Percentiles rank a stretch among this genome's conserved stretches.
Conservation (phyloP, 2,888 invertebrate genomes). For the Agriopis aurantiaria region DNA sequence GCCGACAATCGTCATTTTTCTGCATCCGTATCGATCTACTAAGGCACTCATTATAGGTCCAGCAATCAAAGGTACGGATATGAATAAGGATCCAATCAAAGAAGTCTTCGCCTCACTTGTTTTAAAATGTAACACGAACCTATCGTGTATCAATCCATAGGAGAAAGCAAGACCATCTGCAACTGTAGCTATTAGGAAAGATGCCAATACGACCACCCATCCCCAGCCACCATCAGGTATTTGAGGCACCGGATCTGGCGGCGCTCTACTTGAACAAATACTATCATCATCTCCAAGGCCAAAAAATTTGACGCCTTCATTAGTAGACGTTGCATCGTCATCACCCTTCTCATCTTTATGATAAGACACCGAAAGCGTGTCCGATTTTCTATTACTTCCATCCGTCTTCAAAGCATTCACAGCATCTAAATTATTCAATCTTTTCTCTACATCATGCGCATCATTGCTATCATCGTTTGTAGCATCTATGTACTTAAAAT, state of each 20-base stretch:
- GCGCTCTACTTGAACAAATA: conserved; percentile 74
- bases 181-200: conserved; percentile 94
- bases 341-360: conserved; percentile 64
- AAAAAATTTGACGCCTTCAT: conserved; percentile 83
- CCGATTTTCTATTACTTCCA: conserved; percentile 55
- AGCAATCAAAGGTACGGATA: conserved; percentile 94
- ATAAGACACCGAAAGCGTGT: conserved; percentile 69
- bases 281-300: conserved; percentile 83
- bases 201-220: conserved; percentile 95
- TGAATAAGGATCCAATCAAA: conserved; percentile 95
- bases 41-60: conserved; percentile 94
- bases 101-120: conserved; percentile 94
- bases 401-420: conserved; percentile 77
- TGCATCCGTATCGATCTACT: conserved; percentile 94
- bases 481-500: conserved; percentile 73
- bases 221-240: conserved; percentile 96
- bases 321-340: conserved; percentile 78
- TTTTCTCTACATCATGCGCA: conserved; percentile 58
- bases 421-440: conserved; percentile 72
- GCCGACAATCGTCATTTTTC: conserved; percentile 91
- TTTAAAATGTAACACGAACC: conserved; percentile 91
- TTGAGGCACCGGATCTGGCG: conserved; percentile 80
- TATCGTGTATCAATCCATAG: conserved; percentile 94
- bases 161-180: conserved; percentile 97
- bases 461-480: conserved; percentile 60